phyloP scores from a whole-genome alignment of 2,113 vertebrate genomes.

The Percina caprodes region DNA sequence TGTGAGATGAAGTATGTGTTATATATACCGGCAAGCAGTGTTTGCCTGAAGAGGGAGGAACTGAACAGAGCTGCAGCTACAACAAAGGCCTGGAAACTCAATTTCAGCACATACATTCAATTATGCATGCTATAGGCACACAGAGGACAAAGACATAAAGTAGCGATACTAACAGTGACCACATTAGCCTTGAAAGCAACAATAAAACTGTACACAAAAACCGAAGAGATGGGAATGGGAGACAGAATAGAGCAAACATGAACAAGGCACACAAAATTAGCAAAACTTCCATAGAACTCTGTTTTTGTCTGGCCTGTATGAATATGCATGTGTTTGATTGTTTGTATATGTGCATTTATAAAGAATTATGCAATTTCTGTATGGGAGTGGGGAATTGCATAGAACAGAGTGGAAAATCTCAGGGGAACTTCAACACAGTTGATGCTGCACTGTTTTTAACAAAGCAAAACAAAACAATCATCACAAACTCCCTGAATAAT shows the following conservation, averaged over 20 bases:
- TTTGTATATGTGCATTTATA: conserved; percentile 33
- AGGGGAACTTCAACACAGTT: conserved; percentile 15
- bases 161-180: conserved; percentile 14
- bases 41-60: conserved; percentile 38
- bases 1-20: conserved; percentile 28
- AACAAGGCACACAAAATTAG: conserved; percentile 23
- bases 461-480: conserved; percentile 36
- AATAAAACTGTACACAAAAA: conserved; percentile 43
- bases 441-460: conserved; percentile 30
- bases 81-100: conserved; percentile 56
- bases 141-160: conserved; percentile 25
- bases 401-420: conserved; percentile 39
- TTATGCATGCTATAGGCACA: conserved; percentile 44
- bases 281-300: conserved; percentile 33
- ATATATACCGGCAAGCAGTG: conserved; percentile 22
- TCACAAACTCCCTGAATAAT: not conserved
- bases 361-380: conserved; percentile 31
- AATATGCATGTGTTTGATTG: conserved; percentile 51
- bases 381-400: conserved; percentile 9
- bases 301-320: conserved; percentile 33
- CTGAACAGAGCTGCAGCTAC: conserved; percentile 15
- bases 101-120: conserved; percentile 59
- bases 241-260: conserved; percentile 10
- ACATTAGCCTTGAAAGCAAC: conserved; percentile 45
- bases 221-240: not conserved